A percentile compares a stretch with the other conserved stretches of the same genome.
These are phyloP conservation scores for Trichopoda pennipes DNA, from an alignment of 2,888 invertebrate genomes.

Conservation along the genomic window DNA sequence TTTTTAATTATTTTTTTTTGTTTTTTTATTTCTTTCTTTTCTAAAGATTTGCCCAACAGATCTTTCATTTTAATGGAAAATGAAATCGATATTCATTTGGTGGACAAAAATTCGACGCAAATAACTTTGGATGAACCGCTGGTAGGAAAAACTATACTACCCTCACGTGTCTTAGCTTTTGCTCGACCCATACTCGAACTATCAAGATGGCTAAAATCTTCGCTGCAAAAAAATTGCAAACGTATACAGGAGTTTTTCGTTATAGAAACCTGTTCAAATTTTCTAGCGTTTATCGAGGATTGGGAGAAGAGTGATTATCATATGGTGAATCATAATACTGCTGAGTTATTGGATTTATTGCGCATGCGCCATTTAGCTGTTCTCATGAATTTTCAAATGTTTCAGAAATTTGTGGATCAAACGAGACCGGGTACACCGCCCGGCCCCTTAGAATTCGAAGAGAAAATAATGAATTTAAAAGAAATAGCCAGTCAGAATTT, in stretches of 20 bases:
- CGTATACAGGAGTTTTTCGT: conserved; percentile 74
- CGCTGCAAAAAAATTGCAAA: conserved; percentile 77
- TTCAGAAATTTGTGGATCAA: conserved; percentile 76
- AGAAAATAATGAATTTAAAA: conserved; percentile 74
- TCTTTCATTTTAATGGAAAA: conserved; percentile 79
- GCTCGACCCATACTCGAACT: conserved; percentile 77
- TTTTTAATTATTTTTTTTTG: no score
- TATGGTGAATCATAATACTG: conserved; percentile 68
- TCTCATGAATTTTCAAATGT: conserved; percentile 80
- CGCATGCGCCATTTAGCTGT: conserved; percentile 76
- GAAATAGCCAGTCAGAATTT: conserved; percentile 80
- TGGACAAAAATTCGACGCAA: conserved; percentile 76
- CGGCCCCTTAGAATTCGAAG: conserved; percentile 68
- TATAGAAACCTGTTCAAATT: conserved; percentile 77
- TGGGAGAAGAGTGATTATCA: conserved; percentile 76
- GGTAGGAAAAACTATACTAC: conserved; percentile 76
- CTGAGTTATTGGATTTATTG: conserved; percentile 75
- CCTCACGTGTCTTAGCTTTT: conserved; percentile 77
- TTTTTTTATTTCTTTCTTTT: neutral
- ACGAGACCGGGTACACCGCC: conserved; percentile 42
- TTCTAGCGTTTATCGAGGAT: conserved; percentile 78
- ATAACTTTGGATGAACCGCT: conserved; percentile 75
- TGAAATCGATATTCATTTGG: conserved; percentile 76
- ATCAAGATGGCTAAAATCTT: conserved; percentile 77
- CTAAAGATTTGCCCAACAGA: conserved; percentile 77